Percentiles rank a stretch among this genome's conserved stretches.
Conservation (phyloP, 2,113 vertebrate species). For the Murina feae region DNA sequence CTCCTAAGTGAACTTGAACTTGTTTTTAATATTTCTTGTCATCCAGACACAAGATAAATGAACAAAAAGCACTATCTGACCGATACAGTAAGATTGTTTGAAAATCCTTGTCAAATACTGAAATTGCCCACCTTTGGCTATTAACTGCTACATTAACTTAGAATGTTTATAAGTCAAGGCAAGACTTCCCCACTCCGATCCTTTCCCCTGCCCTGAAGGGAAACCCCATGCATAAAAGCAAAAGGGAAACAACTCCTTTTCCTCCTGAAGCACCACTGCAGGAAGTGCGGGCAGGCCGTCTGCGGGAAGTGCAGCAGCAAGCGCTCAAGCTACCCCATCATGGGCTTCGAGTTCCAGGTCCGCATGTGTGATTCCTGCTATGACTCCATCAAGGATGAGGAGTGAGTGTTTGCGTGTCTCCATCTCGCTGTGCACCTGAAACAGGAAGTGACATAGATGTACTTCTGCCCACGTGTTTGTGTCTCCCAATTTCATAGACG, state of each 20-base stretch:
- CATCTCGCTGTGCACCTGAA: background rate
- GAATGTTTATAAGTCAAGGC: background rate
- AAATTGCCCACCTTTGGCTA: background rate
- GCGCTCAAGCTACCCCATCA: constrained; percentile 91
- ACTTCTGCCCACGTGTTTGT: background rate
- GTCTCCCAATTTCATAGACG: background rate
- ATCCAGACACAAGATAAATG: background rate
- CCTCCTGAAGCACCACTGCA: constrained; percentile 91
- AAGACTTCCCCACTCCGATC: background rate
- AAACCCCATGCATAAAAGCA: background rate
- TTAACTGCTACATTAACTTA: background rate
- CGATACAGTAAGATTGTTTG: background rate
- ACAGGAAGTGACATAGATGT: background rate
- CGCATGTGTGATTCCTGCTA: constrained; percentile 95
- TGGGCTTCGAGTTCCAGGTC: constrained; percentile 99
- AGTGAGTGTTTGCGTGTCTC: constrained; percentile 85
- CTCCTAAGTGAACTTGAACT: background rate
- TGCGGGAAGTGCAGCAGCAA: constrained; percentile 97
- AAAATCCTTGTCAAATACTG: background rate
- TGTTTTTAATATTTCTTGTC: background rate
- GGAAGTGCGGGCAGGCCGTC: constrained; percentile 95
- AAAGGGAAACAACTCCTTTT: background rate
- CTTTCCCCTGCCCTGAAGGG: background rate
- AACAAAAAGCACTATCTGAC: background rate
- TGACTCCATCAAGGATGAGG: constrained; percentile 94